These are phyloP conservation scores for Polyommatus iphigenia DNA, from an alignment of 2,888 invertebrate genomes.

Conservation along the genomic window DNA sequence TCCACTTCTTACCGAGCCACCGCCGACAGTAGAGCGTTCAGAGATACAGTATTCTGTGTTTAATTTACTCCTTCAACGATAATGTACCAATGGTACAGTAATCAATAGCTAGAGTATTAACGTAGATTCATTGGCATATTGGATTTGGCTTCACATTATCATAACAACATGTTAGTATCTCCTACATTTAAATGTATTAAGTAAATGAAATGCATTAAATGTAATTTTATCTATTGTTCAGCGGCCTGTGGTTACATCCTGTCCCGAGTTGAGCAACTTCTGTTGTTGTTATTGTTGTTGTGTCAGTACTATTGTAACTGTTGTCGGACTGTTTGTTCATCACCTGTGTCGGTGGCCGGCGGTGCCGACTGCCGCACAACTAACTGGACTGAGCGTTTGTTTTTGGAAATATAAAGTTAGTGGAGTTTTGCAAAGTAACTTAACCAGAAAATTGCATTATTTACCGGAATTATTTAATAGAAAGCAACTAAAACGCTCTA, in stretches of 20 bases:
- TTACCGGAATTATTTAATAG: not conserved
- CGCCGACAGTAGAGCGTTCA: no score
- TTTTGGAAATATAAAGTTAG: constrained; percentile 1
- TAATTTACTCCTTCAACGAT: no score
- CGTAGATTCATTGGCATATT: no score
- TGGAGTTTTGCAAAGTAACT: not conserved
- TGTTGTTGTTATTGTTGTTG: constrained; percentile 1
- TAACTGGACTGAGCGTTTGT: not conserved
- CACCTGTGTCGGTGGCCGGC: not conserved
- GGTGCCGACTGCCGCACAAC: not conserved
- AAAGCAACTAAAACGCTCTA: not conserved
- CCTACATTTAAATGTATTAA: not conserved
- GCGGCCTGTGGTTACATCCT: not conserved
- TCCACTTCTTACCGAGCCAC: no score
- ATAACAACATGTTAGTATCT: not conserved
- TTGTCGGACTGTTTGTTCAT: not conserved
- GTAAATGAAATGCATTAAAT: not conserved
- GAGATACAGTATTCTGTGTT: no score
- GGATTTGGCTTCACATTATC: no score
- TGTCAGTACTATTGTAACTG: not conserved
- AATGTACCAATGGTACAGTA: no score
- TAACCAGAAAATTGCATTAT: not conserved
- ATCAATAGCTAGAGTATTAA: no score
- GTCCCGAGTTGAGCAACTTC: not conserved
- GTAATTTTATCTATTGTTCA: not conserved